Evolutionary conservation across 2,888 invertebrate genomes (phyloP), one percentile per base, ranked within the genome.

Genomic region (Drosophila nr. medialis): DNA sequence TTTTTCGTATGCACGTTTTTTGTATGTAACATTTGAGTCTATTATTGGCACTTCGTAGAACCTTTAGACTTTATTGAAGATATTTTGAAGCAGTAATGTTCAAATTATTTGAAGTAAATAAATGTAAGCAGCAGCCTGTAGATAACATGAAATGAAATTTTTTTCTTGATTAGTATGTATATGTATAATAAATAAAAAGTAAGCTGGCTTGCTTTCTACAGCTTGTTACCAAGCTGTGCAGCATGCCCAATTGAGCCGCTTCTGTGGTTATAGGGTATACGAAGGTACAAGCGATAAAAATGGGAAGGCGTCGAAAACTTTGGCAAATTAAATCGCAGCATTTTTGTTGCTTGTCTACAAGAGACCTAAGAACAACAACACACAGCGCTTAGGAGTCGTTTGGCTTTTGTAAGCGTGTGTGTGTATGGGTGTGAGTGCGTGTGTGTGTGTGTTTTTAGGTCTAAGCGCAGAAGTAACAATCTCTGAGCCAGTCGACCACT

Each of bases 301-400:
- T 72, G 66, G 59, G 69, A 71, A 81, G 77, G 80, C 83, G 76
- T 75, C 76, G 65, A 73, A 71, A 84, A 82, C 60, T 87, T 82
- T 78, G 75, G 73, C 87, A 85, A 85, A 85, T 85, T 85, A 85
- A 84, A 86, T 85, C 80, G 80, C 64, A 74, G 80, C 72, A 65
- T 67, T 71, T 75, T 60, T 63, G 67, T 48, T 65, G 64, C 62
- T 66, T 62, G 61, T 38, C 70, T 54, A 58, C 56, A 56, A 56
- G 50, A 56, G 42, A 42, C 45, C 58, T 24, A 51, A 48, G 51
- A 56, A 38, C 64, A 60, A 50, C 61, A 69, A 34, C 50, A 38
- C n/a, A 24, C 21, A 55, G 34, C 48, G 42, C 13, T 34, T 53
- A 56, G 50, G 30, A 56, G 67, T 63, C 77, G 60, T 66, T 73